Evolutionary conservation across 2,113 vertebrate genomes (phyloP), one percentile per base, ranked within the genome.

Genomic region (Tiliqua scincoides): DNA sequence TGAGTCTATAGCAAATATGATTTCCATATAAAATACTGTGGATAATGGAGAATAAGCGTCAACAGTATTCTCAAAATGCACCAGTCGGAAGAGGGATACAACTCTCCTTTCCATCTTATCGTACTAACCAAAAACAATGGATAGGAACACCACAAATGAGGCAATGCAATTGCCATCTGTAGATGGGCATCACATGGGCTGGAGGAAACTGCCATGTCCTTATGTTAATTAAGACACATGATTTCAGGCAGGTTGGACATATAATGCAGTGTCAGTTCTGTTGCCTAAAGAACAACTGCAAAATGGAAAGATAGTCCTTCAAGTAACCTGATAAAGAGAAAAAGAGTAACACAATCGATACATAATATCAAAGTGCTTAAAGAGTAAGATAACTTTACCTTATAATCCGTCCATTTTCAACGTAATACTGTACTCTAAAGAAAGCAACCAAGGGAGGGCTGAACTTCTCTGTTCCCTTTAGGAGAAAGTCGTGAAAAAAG

Each of bases 351-450:
- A 61, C 3, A 17, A n/a, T 12, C 54, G 6, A 57, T 57, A 74
- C 35, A 18, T 32, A 80, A 27, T 80, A 1, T n/a, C 48, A 3
- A 43, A 71, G 20, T 43, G 83, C 57, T 25, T 12, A 71, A 62
- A 32, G 25, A 80, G 6, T 27, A 17, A 82, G 63, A 30, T 80
- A 62, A 86, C 30, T 68, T 82, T 96, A 98, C 98, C 98, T 96
- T 89, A 99, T 92, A 35, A 99, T 95, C 91, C 97, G 94, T 57
- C 98, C 98, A 25, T 98, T 98, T 92, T 98, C 98, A 84, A 99
- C 95, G 0, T 98, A 99, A 95, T 96, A 98, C 89, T 98, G 98
- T 76, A 98, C 98, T 94, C 97, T 96, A 68, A 99, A 97, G 94
- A 94, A 98, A 0, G 97, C 95, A 71, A 98, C 94, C 1, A 97